A percentile compares a stretch with the other conserved stretches of the same genome.
phyloP scores from a whole-genome alignment of 1,140 invertebrate species.

The Orchestia grillus region DNA sequence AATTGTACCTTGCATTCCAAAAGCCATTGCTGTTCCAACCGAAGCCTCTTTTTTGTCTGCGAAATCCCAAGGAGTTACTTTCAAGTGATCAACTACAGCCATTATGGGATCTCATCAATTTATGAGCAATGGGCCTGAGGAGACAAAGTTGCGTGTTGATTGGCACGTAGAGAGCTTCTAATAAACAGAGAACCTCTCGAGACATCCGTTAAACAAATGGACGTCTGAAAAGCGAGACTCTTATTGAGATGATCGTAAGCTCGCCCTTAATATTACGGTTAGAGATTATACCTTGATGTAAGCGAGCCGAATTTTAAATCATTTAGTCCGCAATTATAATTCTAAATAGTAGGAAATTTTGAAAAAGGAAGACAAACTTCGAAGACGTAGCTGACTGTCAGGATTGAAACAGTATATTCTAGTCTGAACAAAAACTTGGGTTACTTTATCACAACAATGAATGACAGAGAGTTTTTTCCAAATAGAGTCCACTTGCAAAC shows the following conservation, averaged over 20 bases:
- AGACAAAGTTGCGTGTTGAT: constrained; percentile 27
- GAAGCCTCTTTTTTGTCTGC: background rate
- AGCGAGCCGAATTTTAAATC: background rate
- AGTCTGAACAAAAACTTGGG: too few relatives aligned
- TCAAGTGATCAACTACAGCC: constrained; percentile 46
- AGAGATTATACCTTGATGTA: background rate
- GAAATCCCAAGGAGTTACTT: constrained; percentile 35
- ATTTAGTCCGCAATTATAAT: background rate
- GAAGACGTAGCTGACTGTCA: too few relatives aligned
- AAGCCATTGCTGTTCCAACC: background rate
- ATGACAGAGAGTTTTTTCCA: background rate
- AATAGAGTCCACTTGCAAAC: background rate
- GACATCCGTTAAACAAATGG: background rate
- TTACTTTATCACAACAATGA: too few relatives aligned
- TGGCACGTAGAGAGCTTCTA: background rate
- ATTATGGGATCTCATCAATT: constrained; percentile 31
- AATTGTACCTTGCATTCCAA: background rate
- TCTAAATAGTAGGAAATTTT: background rate
- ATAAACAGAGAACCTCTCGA: background rate
- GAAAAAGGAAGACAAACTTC: background rate
- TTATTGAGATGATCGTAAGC: background rate
- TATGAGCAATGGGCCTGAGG: background rate
- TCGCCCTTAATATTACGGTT: background rate
- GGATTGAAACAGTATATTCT: too few relatives aligned
- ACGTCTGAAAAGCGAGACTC: background rate